Conservation (phyloP, 2,113 vertebrate species). For the Turdus rufiventris region DNA sequence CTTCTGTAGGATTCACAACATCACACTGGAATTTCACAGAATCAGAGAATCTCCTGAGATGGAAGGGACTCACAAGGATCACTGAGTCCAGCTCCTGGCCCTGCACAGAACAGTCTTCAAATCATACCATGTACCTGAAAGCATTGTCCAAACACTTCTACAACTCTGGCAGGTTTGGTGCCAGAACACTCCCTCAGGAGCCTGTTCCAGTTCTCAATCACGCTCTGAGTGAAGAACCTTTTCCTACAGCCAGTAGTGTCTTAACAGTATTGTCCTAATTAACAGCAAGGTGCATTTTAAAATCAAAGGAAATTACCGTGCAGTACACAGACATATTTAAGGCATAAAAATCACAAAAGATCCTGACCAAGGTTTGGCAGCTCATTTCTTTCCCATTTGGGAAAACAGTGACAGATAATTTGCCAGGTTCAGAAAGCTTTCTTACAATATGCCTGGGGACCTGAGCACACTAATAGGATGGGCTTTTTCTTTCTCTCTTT, state of each 20-base stretch:
- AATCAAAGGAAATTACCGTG: background rate
- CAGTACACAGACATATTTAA: background rate
- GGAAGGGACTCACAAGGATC: background rate
- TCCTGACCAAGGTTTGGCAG: background rate
- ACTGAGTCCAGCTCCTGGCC: background rate
- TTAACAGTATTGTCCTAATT: background rate
- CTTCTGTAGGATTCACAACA: background rate
- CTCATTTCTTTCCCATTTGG: background rate
- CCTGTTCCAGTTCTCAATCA: background rate
- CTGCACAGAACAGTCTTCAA: background rate
- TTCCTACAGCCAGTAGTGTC: background rate
- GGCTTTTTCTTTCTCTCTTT: background rate
- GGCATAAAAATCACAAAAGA: background rate
- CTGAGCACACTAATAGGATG: background rate
- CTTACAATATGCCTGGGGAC: background rate
- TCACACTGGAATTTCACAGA: background rate
- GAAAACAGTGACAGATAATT: background rate
- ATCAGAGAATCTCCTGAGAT: background rate
- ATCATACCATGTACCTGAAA: fast-evolving
- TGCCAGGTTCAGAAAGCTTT: background rate
- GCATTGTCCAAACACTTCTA: background rate
- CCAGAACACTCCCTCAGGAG: background rate
- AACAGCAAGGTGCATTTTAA: background rate
- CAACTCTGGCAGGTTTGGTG: background rate
- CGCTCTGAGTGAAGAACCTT: background rate